phyloP scores from a whole-genome alignment of 2,113 vertebrate genomes.

The Hydropotes inermis region DNA sequence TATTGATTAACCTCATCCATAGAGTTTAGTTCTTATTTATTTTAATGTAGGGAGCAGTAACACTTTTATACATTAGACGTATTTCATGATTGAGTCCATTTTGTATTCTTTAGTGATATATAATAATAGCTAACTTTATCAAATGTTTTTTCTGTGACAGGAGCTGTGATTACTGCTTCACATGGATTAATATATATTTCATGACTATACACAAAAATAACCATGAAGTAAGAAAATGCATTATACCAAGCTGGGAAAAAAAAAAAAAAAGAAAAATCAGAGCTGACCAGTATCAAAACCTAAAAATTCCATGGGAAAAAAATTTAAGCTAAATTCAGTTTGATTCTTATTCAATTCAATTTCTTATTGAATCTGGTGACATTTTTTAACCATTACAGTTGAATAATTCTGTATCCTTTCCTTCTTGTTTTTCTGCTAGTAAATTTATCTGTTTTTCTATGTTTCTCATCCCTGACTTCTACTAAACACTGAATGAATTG shows the following conservation, averaged over 20 bases:
- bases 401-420: neutral
- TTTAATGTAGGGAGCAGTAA: neutral
- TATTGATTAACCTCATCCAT: neutral
- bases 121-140: conserved; percentile 11
- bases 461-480: neutral
- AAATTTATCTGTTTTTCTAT: neutral
- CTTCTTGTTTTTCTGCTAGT: neutral
- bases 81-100: neutral
- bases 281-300: neutral
- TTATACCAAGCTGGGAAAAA: neutral
- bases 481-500: neutral
- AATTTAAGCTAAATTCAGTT: neutral
- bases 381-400: neutral
- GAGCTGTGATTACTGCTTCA: neutral
- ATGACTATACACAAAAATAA: neutral
- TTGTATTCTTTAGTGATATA: neutral
- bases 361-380: neutral
- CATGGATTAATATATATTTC: neutral
- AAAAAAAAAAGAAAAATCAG: neutral
- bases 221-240: neutral
- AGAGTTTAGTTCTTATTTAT: neutral
- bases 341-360: too few relatives aligned
- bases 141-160: neutral
- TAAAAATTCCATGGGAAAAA: neutral
- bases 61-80: neutral